phyloP scores from a whole-genome alignment of 2,797 vertebrate species.

The Heterohyrax brucei region DNA sequence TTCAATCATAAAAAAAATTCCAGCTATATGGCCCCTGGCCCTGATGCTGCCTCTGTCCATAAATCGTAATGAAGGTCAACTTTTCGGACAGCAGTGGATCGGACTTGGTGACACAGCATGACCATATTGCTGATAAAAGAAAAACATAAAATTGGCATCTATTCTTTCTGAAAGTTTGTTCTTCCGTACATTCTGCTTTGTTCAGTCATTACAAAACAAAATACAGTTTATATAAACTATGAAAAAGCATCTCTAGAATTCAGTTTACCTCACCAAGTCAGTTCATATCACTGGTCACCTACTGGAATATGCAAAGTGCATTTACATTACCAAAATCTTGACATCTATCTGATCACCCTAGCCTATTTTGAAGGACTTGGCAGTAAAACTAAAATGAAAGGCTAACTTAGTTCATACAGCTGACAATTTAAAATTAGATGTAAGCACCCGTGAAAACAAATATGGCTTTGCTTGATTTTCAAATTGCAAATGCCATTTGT shows the following conservation, averaged over 20 bases:
- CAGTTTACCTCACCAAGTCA: not conserved
- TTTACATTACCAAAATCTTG: conserved; percentile 6
- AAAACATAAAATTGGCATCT: conserved; percentile 13
- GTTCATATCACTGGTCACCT: not conserved
- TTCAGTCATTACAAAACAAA: conserved; percentile 35
- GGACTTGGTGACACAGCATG: too few relatives aligned
- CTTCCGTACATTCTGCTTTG: not conserved
- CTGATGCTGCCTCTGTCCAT: too few relatives aligned
- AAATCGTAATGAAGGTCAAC: too few relatives aligned
- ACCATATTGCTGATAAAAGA: not conserved
- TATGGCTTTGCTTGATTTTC: not conserved
- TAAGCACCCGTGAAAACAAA: not conserved
- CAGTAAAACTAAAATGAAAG: conserved; percentile 19
- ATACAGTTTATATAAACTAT: conserved; percentile 45
- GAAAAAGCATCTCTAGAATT: conserved; percentile 25
- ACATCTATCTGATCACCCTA: not conserved
- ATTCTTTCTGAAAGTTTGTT: conserved; percentile 59
- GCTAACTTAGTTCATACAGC: not conserved
- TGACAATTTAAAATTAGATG: not conserved
- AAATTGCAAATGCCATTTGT: not conserved
- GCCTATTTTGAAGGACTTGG: not conserved
- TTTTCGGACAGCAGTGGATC: too few relatives aligned
- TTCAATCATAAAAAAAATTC: too few relatives aligned
- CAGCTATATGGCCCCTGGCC: too few relatives aligned
- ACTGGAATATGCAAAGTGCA: not conserved